Evolutionary conservation across 64 coral and sea anemone genomes (phyloP), one percentile per base, ranked within the genome.

Genomic region (Montipora efflorescens): DNA sequence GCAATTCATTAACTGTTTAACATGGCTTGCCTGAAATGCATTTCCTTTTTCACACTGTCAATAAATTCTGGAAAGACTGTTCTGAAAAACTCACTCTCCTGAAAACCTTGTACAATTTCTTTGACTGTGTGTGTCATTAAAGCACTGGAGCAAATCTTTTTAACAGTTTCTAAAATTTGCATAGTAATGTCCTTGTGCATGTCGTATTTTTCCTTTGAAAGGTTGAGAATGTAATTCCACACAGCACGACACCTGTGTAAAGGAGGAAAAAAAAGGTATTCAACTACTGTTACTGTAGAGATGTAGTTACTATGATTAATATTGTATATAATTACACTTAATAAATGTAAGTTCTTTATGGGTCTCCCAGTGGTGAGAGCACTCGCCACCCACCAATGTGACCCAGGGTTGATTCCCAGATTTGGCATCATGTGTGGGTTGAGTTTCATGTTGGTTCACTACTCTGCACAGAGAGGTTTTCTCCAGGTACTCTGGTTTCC

Each of bases 171-270:
- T 48, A 92, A 83, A 48, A 92, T 66, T 45, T 83, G 55, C 15
- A 47, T 5, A 10, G 53, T 59, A 6, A 85, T 76, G 6, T 76
- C 1, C 10, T 57, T 0, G 53, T 2, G 6, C 18, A 6, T 3
- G 3, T 44, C 36, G 13, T 22, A 16, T 25, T 67, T 13, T 64
- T 77, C 14, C 45, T 62, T 64, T 36, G 81, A 66, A 61, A 64
- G 49, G 16, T 92, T 58, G 12, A 92, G 82, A 19, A 85, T 77
- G 9, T 92, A 92, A 13, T 85, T 43, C 90, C 90, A 92, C 28
- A 59, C 71, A 67, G 90, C 81, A 52, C 15, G 14, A 44, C 47
- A 92, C 48, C 90, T 92, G 19, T 16, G 67, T 5, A 28, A 48
- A 69, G 44, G 4, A 74, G 18, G 25, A 36, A 36, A 36, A 36